Evolutionary conservation across 2,888 invertebrate genomes (phyloP).

Genomic region (Sarcophaga subvicina): DNA sequence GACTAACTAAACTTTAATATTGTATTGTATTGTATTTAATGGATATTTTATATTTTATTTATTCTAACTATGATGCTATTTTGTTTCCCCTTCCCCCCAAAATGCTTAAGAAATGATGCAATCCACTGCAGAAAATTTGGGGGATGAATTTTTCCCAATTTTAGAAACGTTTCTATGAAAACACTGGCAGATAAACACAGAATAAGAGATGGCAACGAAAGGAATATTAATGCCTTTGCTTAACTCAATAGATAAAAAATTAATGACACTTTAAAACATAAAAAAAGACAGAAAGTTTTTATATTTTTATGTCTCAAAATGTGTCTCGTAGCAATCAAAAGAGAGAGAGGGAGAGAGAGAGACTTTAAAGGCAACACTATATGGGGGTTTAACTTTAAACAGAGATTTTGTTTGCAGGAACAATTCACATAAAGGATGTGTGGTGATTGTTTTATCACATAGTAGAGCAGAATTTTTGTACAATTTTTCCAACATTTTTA

Average conservation of each 20-base stretch:
- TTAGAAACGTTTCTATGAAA: slow-evolving; percentile 43
- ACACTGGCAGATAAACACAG: neutral
- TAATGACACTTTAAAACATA: slow-evolving; percentile 25
- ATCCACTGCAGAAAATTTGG: slow-evolving; percentile 56
- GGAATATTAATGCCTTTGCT: slow-evolving; percentile 31
- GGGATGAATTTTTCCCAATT: slow-evolving; percentile 45
- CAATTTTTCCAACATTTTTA: too few relatives aligned
- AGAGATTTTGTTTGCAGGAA: too few relatives aligned
- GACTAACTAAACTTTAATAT: slow-evolving; percentile 56
- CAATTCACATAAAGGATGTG: too few relatives aligned
- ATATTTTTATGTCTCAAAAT: slow-evolving; percentile 70
- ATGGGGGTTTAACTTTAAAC: too few relatives aligned
- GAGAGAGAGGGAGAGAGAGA: neutral
- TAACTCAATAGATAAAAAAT: slow-evolving; percentile 39
- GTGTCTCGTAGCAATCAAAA: slow-evolving; percentile 71
- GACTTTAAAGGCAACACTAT: too few relatives aligned
- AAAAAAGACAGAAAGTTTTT: slow-evolving; percentile 28
- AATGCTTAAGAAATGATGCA: slow-evolving; percentile 64
- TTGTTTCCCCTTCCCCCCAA: neutral
- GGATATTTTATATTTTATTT: slow-evolving; percentile 64
- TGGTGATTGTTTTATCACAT: too few relatives aligned
- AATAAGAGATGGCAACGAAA: slow-evolving; percentile 15
- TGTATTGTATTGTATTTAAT: slow-evolving; percentile 47
- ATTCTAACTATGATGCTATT: slow-evolving; percentile 11
- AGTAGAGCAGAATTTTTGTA: too few relatives aligned